Conservation (phyloP, 2,113 vertebrate genomes). For the Aplodontia rufa region DNA sequence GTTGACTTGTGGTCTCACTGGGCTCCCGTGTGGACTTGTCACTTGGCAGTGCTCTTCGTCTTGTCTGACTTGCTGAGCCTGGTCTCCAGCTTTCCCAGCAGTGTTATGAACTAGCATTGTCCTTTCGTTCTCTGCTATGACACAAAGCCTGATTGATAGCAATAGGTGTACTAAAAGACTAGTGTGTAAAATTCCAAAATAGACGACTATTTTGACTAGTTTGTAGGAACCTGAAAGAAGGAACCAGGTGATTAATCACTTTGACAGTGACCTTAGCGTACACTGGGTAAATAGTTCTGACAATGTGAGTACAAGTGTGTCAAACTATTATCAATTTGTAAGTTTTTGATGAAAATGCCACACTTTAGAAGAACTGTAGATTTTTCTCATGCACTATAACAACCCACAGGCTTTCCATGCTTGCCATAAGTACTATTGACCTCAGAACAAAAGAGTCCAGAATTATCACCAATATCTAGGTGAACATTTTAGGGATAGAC, state of each 20-base stretch:
- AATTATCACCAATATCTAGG: neutral
- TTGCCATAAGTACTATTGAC: neutral
- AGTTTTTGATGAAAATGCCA: constrained; percentile 28
- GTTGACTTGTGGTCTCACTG: neutral
- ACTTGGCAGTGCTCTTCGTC: neutral
- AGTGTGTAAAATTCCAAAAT: constrained; percentile 23
- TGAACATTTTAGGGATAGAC: neutral
- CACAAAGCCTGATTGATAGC: neutral
- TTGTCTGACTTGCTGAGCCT: neutral
- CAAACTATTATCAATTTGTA: neutral
- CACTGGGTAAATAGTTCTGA: neutral
- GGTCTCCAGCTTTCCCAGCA: neutral
- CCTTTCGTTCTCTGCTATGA: neutral
- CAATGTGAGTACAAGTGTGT: neutral
- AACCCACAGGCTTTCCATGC: neutral
- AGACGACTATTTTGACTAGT: constrained; percentile 3
- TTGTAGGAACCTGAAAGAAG: constrained; percentile 15
- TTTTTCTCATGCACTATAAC: constrained; percentile 41
- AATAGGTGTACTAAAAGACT: constrained; percentile 1
- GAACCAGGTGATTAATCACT: neutral
- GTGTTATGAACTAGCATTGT: neutral
- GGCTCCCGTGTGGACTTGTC: neutral
- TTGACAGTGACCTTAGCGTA: neutral
- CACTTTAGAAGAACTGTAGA: neutral
- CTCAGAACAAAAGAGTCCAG: constrained; percentile 3